A percentile compares a stretch with the other conserved stretches of the same genome.
Conservation (phyloP, 2,113 vertebrate genomes). For the Chamaetylas fuelleborni region DNA sequence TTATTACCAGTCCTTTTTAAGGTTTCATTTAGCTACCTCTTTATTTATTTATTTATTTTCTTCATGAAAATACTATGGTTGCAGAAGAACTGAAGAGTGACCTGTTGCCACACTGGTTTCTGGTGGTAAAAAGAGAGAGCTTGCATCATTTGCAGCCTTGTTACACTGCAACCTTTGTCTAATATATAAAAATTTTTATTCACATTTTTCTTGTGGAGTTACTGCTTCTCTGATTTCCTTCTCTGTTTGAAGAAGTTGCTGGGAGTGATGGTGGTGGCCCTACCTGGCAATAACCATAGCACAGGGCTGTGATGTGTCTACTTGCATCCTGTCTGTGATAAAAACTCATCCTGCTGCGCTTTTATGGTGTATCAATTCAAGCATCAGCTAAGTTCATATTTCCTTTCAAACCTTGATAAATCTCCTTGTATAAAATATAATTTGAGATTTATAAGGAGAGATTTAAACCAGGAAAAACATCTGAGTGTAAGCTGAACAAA, state of each 20-base stretch:
- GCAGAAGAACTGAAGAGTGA: not conserved
- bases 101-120: rapidly evolving
- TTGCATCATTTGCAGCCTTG: not conserved
- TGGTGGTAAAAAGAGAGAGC: not conserved
- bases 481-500: not conserved
- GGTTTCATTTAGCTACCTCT: not conserved
- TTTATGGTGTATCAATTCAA: not conserved
- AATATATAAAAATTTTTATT: not conserved
- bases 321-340: not conserved
- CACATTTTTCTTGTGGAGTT: not conserved
- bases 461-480: constrained; percentile 15
- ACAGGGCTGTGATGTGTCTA: not conserved
- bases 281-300: not conserved
- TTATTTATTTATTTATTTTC: too few species aligned
- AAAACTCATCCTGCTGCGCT: not conserved
- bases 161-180: not conserved
- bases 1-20: not conserved
- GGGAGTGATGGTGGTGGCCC: not conserved
- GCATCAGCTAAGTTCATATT: not conserved
- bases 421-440: constrained; percentile 22
- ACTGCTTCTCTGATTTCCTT: not conserved
- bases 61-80: not conserved
- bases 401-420: not conserved
- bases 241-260: not conserved
- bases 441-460: constrained; percentile 36